Evolutionary conservation across 2,113 vertebrate species (phyloP).

Genomic region (Lasiurus cinereus): DNA sequence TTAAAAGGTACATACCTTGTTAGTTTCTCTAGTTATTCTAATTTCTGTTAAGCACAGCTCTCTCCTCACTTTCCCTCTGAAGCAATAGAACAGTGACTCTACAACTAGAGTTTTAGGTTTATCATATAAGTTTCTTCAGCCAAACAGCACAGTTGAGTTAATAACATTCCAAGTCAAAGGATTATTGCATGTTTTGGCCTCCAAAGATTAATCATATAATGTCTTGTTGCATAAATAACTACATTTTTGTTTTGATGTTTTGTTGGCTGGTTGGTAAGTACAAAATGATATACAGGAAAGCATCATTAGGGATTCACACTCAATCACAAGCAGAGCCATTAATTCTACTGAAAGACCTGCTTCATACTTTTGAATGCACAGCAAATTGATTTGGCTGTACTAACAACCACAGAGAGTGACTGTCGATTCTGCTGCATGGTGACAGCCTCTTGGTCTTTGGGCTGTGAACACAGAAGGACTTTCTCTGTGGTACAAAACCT

Average conservation of each 20-base stretch:
- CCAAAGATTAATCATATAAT: neutral
- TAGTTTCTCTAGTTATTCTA: neutral
- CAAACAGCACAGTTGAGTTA: neutral
- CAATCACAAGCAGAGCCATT: no score
- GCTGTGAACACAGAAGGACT: neutral
- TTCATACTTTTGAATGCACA: neutral
- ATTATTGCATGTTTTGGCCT: neutral
- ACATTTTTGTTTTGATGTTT: neutral
- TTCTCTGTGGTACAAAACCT: neutral
- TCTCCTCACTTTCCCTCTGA: neutral
- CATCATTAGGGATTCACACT: neutral
- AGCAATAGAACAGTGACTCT: neutral
- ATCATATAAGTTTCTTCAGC: neutral
- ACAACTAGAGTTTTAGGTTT: neutral
- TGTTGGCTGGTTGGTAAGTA: neutral
- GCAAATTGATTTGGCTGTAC: neutral
- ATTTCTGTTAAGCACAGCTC: neutral
- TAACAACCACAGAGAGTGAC: neutral
- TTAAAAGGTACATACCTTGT: no score
- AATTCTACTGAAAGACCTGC: neutral
- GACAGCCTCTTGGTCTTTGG: neutral
- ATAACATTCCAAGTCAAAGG: neutral
- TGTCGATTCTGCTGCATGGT: neutral
- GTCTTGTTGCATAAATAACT: neutral
- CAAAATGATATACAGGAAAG: neutral